Evolutionary conservation across 1,140 invertebrate species (phyloP).

Genomic region (Venustaconcha ellipsiformis): DNA sequence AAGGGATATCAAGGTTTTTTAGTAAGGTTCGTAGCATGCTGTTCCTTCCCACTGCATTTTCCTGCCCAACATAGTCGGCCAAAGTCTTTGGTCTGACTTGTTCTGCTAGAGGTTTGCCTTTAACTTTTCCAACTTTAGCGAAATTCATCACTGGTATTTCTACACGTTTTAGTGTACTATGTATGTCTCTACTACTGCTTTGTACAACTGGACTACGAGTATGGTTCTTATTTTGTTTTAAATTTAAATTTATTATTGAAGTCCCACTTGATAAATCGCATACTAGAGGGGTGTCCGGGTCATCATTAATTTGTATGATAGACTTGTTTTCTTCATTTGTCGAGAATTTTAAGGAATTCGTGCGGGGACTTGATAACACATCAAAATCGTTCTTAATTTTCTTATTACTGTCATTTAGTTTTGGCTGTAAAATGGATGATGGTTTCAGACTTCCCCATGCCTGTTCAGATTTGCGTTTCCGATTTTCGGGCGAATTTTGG

Average conservation of each 20-base stretch:
- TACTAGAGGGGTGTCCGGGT: too few species aligned
- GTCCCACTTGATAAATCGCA: background rate
- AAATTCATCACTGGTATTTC: background rate
- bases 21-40: conserved; percentile 77
- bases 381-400: conserved; percentile 4
- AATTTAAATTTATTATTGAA: background rate
- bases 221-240: background rate
- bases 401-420: conserved; percentile 1
- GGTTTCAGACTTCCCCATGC: conserved; percentile 6
- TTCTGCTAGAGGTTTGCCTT: conserved; percentile 74
- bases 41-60: conserved; percentile 76
- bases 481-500: conserved; percentile 2
- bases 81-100: conserved; percentile 76
- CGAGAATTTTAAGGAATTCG: background rate
- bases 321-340: too few species aligned
- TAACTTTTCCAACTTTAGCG: too few species aligned
- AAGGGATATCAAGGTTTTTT: conserved; percentile 78
- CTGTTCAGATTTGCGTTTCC: conserved; percentile 19
- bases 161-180: background rate
- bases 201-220: background rate
- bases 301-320: background rate
- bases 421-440: background rate
- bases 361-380: background rate
- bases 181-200: background rate
- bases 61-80: conserved; percentile 79